Evolutionary conservation across 2,113 vertebrate species (phyloP), one percentile per base, ranked within the genome.

Genomic region (Coregonus clupeaformis): DNA sequence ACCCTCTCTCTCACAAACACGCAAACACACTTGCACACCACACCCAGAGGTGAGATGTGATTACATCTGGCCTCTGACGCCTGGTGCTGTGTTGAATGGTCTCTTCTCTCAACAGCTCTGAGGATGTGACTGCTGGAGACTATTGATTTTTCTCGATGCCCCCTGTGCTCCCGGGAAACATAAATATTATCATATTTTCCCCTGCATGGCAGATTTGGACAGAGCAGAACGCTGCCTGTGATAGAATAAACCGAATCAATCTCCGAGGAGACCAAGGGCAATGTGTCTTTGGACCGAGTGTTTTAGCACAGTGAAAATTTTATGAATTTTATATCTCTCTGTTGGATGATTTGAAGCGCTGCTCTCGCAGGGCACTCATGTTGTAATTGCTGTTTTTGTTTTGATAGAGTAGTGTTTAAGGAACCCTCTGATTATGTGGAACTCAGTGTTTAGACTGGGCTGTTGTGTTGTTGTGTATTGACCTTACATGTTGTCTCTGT

Each of bases 131-230:
- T 84, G 71, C 72, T 66, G 71, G 68, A 77, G 55, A 49, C 25
- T 84, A 89, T 88, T 81, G 89, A 88, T 89, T 88, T 86, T 32
- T 72, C 68, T 27, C 55, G 60, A 84, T 76, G 72, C 68, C 68
- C 82, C 78, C 29, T 65, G 69, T 66, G 27, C 72, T 74, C 66
- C 25, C 18, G 63, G 69, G 78, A 64, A 79, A 79, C 71, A 86
- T 82, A 77, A 81, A 88, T 83, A 89, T 86, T 72, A 82, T 85
- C 29, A 82, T 80, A 75, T 80, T 76, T 79, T 63, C 69, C 25
- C 70, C 60, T 47, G 29, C 73, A 66, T 82, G 81, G 72, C 80
- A 82, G 68, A 77, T 82, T 77, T 83, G 66, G 77, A 78, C 71
- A 20, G 29, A 74, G 70, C 47, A 57, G 71, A 83, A 72, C 69